Evolutionary conservation across 2,797 vertebrate genomes (phyloP), one percentile per base, ranked within the genome.

Genomic region (Melanotaenia trifasciata): DNA sequence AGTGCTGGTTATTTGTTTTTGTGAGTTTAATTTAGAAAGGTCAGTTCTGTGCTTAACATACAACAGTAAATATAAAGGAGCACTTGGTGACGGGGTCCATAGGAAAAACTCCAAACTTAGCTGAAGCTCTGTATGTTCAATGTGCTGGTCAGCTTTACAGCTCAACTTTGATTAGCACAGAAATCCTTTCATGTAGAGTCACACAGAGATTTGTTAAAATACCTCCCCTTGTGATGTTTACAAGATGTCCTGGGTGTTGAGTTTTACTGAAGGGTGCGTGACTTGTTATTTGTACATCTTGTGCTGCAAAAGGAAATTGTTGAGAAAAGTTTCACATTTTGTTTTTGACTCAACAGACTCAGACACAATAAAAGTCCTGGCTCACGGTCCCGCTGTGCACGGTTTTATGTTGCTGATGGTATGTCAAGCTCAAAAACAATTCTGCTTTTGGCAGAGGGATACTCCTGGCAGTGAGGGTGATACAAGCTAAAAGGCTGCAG

Each of bases 211-310:
- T 77, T 85, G 66, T 83, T 36, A n/a, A 51, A 47, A 40, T 28
- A 18, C 50, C 32, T 68, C 18, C 0, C 33, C 80, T 60, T 26
- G 45, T 76, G 74, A 40, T 82, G 81, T 86, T 84, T 85, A 82
- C 74, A 54, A 43, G 75, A 68, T 73, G 79, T 85, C 64, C 71
- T 18, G 47, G 67, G 76, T 81, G 78, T 86, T 81, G 67, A 62
- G 64, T 87, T 90, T 75, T 71, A 76, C 75, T 47, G 43, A 67
- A 38, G 45, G 43, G 45, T 59, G 50, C 53, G 13, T 70, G 70
- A 70, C 63, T 33, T 16, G 24, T 20, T 20, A 3, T 69, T 74
- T 43, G 64, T 57, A 58, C 83, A 58, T 45, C 47, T 54, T 45
- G 64, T 77, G 36, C 64, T 64, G 65, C 64, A 45, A 64, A 58